Base-by-base conservation (phyloP, 2,113 vertebrate genomes). In the Ailurus styani region DNA sequence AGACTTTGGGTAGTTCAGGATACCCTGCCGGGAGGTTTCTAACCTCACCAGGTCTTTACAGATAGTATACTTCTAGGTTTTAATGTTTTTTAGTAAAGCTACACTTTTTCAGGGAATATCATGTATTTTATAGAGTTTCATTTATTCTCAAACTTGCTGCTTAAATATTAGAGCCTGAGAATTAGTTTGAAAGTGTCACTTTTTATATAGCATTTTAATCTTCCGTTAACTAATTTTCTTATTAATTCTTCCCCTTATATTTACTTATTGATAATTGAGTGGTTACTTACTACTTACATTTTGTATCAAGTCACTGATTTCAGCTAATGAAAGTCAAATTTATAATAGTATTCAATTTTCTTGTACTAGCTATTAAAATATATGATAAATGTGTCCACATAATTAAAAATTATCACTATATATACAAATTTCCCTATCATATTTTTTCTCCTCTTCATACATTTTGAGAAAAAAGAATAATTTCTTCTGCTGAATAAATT, bases 321-420 rank as follows among this genome's bases (percentile, higher is more conserved):
- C 42, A 34, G 31, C 29, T 93, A 54, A 85, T 77, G 34, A 81
- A 62, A 90, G 52, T 64, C 52, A 85, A 70, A 89, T 25, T 87
- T 79, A 54, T 18, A 54, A 57, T n/a, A 94, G 27, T 87, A 6
- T 87, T 29, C 66, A 70, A 31, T 87, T 37, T 96, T 81, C 27
- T 90, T 98, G 4, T 62, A 87, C 55, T n/a, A 75, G n/a, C 37
- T 88, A 34, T 81, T 90, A 87, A 66, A 94, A 94, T 87, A 57
- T 68, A 23, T 88, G 75, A 23, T 88, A 95, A 95, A 37, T 95
- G 9, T 84, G 20, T 68, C 37, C 60, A 87, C 34, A 55, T 60
- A 95, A 57, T 92, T 94, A n/a, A 88, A 96, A 90, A 66, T 78
- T 37, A 79, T 8, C 31, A 57, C 37, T 64, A 5, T 83, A 20